These are phyloP conservation scores for Euglossa dilemma DNA, from an alignment of 1,140 invertebrate genomes.

Conservation along the genomic window DNA sequence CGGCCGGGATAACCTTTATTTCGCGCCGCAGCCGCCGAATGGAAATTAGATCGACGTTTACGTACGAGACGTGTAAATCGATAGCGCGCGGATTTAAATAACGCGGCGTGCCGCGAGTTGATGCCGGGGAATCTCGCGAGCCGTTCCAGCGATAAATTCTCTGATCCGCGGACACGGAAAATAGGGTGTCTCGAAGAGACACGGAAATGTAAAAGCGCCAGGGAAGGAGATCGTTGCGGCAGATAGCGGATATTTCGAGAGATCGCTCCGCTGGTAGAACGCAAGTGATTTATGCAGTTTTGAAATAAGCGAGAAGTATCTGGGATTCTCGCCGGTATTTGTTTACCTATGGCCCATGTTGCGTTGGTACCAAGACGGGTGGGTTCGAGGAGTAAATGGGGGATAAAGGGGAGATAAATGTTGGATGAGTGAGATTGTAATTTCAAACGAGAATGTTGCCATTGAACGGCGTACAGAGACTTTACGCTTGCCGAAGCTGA, in stretches of 20 bases:
- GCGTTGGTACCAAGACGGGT: background rate
- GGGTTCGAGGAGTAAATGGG: too few relatives aligned
- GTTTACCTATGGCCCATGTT: background rate
- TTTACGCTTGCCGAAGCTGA: too few relatives aligned
- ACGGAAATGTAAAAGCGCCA: background rate
- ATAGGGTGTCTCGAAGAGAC: background rate
- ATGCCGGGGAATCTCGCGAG: background rate
- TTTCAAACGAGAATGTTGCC: too few relatives aligned
- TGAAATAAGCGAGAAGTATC: background rate
- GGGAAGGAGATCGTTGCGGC: conserved; percentile 1
- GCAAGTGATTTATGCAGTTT: conserved; percentile 7
- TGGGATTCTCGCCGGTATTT: background rate
- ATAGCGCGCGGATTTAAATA: conserved; percentile 26
- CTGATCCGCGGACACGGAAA: background rate
- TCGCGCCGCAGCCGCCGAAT: conserved; percentile 70
- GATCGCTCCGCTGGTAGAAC: background rate
- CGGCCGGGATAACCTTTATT: conserved; percentile 75
- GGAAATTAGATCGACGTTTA: conserved; percentile 72
- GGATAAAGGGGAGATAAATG: too few relatives aligned
- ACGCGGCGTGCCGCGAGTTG: background rate
- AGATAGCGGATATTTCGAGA: background rate
- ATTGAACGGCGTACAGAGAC: too few relatives aligned
- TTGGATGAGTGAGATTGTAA: too few relatives aligned
- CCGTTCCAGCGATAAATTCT: conserved; percentile 2
- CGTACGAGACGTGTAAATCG: conserved; percentile 43